A percentile compares a stretch with the other conserved stretches of the same genome.
phyloP scores from a whole-genome alignment of 2,888 invertebrate species.

The Drosophila kuntzei region DNA sequence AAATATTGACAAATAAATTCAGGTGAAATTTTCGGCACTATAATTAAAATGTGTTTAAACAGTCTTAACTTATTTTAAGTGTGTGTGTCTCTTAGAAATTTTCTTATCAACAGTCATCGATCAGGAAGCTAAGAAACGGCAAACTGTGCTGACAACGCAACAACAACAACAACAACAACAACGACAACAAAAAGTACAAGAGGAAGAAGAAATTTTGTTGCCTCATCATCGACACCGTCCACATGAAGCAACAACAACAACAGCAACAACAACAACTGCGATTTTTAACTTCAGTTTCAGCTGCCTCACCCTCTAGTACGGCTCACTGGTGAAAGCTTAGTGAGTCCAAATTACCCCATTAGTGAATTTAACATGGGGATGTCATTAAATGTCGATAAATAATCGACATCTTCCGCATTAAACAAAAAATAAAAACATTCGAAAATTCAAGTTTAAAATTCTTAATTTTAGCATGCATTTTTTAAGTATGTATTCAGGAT shows the following conservation, averaged over 20 bases:
- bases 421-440: too few relatives aligned
- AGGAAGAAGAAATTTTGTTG: conserved; percentile 45
- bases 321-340: too few relatives aligned
- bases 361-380: too few relatives aligned
- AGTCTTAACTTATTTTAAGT: conserved; percentile 5
- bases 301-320: too few relatives aligned
- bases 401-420: too few relatives aligned
- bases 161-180: conserved; percentile 27
- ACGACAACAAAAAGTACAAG: conserved; percentile 4
- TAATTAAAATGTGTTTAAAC: conserved; percentile 9
- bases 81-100: conserved; percentile 22
- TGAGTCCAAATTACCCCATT: too few relatives aligned
- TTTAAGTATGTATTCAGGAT: too few relatives aligned
- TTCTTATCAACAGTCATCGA: conserved; percentile 36
- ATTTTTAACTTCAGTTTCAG: conserved; percentile 38
- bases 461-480: too few relatives aligned
- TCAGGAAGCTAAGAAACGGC: conserved; percentile 59
- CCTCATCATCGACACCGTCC: conserved; percentile 30
- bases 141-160: conserved; percentile 61
- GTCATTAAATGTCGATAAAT: too few relatives aligned
- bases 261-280: not conserved
- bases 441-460: too few relatives aligned
- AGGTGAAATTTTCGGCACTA: not conserved
- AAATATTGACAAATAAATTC: not conserved
- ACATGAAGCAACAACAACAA: conserved; percentile 4